These are phyloP conservation scores for Coecobrya sp. DNA, from an alignment of 2,888 invertebrate genomes.

Conservation along the genomic window DNA sequence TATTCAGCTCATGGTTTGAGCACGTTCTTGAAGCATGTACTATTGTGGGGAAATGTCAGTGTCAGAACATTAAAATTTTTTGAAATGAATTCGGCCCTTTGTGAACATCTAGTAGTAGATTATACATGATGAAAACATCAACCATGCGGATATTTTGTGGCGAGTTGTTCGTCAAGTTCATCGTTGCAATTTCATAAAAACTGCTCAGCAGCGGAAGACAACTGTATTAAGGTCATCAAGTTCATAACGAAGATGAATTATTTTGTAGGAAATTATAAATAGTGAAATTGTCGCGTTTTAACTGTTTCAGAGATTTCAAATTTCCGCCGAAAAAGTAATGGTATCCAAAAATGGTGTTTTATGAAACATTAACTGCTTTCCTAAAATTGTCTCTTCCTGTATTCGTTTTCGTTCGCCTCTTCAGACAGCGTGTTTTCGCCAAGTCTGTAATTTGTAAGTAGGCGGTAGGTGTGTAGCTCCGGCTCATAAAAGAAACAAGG, in stretches of 20 bases:
- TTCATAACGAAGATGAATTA: conserved; percentile 22
- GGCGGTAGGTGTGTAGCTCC: conserved; percentile 36
- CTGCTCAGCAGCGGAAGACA: conserved; percentile 26
- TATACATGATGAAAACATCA: not conserved
- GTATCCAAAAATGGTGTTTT: conserved; percentile 15
- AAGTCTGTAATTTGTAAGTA: not conserved
- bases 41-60: not conserved
- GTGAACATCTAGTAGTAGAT: not conserved
- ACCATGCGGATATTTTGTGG: not conserved
- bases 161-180: not conserved
- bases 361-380: not conserved
- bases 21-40: conserved; percentile 7
- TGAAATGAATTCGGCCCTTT: not conserved
- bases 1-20: not conserved
- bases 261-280: not conserved
- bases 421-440: not conserved
- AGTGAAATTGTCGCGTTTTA: conserved; percentile 20
- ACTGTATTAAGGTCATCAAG: conserved; percentile 37
- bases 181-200: not conserved
- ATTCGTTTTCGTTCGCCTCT: not conserved
- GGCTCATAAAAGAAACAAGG: conserved; percentile 43
- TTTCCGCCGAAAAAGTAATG: conserved; percentile 37
- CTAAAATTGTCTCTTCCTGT: conserved; percentile 13
- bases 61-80: not conserved
- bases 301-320: conserved; percentile 28